Evolutionary conservation across 1,140 invertebrate species (phyloP).

Genomic region (Drosophila arawakana): DNA sequence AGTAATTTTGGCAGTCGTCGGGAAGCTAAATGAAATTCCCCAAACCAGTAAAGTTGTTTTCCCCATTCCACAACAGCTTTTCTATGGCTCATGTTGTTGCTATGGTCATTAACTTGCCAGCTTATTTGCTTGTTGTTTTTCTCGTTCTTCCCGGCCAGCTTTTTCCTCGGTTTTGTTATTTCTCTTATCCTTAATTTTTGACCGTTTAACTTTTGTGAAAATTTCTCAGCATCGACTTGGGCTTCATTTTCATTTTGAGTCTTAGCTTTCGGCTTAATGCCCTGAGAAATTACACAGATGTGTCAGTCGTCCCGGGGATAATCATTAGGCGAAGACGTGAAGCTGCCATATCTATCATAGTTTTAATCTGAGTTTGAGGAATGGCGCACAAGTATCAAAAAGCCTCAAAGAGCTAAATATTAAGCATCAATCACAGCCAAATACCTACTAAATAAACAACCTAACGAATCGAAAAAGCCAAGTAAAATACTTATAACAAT

Average conservation of each 20-base stretch:
- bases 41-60: conserved; percentile 35
- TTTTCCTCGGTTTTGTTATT: conserved; percentile 29
- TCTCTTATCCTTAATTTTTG: conserved; percentile 60
- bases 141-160: conserved; percentile 1
- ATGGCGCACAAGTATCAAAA: background rate
- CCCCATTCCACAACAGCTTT: conserved; percentile 30
- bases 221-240: conserved; percentile 34
- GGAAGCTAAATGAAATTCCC: conserved; percentile 22
- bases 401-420: conserved; percentile 1
- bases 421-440: conserved; percentile 26
- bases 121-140: conserved; percentile 54
- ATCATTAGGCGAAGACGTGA: conserved; percentile 55
- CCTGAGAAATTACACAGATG: conserved; percentile 72
- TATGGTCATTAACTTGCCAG: conserved; percentile 72
- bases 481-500: conserved; percentile 19
- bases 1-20: conserved; percentile 52
- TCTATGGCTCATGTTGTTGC: conserved; percentile 39
- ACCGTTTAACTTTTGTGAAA: conserved; percentile 71
- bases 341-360: conserved; percentile 40
- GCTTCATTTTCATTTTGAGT: conserved; percentile 15
- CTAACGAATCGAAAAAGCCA: background rate
- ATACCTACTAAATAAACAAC: conserved; percentile 1
- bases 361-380: conserved; percentile 30
- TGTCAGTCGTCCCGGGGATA: conserved; percentile 36
- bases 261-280: conserved; percentile 60